phyloP scores from a whole-genome alignment of 2,888 invertebrate genomes.

The Aleiodes leptofemur region DNA sequence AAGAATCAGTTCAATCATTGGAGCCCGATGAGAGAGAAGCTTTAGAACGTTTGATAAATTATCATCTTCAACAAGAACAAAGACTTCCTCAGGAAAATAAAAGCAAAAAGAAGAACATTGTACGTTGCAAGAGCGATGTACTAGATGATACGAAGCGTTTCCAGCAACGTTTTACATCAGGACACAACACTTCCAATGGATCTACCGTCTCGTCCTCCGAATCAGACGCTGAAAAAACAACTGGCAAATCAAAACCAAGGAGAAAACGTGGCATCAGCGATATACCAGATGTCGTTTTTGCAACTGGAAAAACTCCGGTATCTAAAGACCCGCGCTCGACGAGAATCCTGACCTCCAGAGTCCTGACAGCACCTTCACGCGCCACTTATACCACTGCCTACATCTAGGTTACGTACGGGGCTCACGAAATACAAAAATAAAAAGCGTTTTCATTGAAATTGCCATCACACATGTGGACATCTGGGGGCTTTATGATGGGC shows the following conservation, averaged over 20 bases:
- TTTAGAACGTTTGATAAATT: constrained; percentile 40
- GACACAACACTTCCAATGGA: background rate
- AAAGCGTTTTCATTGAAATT: constrained; percentile 44
- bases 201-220: constrained; percentile 25
- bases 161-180: constrained; percentile 3
- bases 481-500: constrained; percentile 65
- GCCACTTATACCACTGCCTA: constrained; percentile 74
- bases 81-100: background rate
- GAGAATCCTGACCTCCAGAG: constrained; percentile 69
- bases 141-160: constrained; percentile 1
- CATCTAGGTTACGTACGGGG: constrained; percentile 67
- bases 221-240: constrained; percentile 47
- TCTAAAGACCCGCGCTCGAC: constrained; percentile 69
- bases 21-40: constrained; percentile 42
- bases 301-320: constrained; percentile 62
- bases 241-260: constrained; percentile 32
- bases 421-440: constrained; percentile 39
- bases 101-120: background rate
- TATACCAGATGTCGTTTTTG: constrained; percentile 68
- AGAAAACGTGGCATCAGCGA: constrained; percentile 61
- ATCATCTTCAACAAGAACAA: constrained; percentile 38
- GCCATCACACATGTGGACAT: constrained; percentile 61
- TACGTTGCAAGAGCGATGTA: constrained; percentile 14
- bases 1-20: constrained; percentile 33
- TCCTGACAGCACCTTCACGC: constrained; percentile 70